phyloP scores from a whole-genome alignment of 2,797 vertebrate genomes.

The Gadopsis marmoratus region DNA sequence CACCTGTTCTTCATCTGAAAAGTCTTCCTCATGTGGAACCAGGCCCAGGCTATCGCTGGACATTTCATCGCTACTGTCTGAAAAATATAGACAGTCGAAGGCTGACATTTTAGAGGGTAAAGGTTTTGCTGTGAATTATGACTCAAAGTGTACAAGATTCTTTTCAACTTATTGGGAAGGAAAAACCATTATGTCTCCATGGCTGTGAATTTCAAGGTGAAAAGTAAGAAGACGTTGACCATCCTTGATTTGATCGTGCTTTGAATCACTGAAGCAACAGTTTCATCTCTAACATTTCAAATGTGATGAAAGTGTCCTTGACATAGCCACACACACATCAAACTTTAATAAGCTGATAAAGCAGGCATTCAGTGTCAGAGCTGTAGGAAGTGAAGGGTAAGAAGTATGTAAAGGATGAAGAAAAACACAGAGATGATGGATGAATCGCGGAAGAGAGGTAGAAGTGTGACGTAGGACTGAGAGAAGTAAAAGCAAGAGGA shows the following conservation, averaged over 20 bases:
- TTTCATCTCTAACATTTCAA: slow-evolving; percentile 31
- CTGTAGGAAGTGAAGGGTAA: slow-evolving; percentile 23
- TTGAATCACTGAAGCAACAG: slow-evolving; percentile 40
- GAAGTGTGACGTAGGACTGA: slow-evolving; percentile 23
- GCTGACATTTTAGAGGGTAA: neutral
- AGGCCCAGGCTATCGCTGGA: slow-evolving; percentile 68
- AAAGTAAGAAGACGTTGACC: slow-evolving; percentile 6
- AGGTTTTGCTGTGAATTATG: neutral
- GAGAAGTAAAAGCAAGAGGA: slow-evolving; percentile 23
- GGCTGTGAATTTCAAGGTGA: slow-evolving; percentile 18
- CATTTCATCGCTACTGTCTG: slow-evolving; percentile 75
- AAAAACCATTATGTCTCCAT: neutral
- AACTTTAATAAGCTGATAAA: slow-evolving; percentile 47
- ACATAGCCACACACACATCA: slow-evolving; percentile 16
- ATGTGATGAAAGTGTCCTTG: slow-evolving; percentile 44
- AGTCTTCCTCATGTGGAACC: slow-evolving; percentile 63
- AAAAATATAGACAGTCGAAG: slow-evolving; percentile 33
- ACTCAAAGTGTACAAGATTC: neutral
- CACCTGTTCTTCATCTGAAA: slow-evolving; percentile 71
- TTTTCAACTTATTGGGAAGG: neutral
- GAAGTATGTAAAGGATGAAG: slow-evolving; percentile 37
- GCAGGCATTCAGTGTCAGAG: slow-evolving; percentile 28
- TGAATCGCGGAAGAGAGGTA: slow-evolving; percentile 26
- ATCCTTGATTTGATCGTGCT: slow-evolving; percentile 27
- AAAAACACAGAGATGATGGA: slow-evolving; percentile 40